These are phyloP conservation scores for Molothrus aeneus DNA, from an alignment of 2,797 vertebrate species.

Conservation along the genomic window DNA sequence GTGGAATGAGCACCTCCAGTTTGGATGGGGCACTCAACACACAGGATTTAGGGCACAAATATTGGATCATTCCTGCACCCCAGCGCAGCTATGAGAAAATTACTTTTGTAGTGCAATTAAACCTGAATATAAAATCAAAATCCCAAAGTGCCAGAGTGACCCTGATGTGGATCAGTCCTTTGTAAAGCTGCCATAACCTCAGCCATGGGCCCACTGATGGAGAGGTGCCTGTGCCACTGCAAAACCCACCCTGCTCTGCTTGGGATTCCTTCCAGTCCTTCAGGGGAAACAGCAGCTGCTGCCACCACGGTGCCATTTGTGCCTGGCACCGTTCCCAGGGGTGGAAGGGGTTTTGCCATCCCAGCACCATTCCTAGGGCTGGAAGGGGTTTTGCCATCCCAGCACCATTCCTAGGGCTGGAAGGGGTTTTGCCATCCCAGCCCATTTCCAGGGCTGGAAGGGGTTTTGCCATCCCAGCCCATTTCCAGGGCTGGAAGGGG, in stretches of 20 bases:
- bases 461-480: no score
- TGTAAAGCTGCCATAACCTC: background rate
- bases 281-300: background rate
- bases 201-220: accelerated
- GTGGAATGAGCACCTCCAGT: background rate
- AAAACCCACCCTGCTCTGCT: background rate
- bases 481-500: no score
- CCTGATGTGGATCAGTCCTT: background rate
- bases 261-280: background rate
- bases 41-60: accelerated
- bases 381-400: no score
- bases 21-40: background rate
- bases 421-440: no score
- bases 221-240: background rate
- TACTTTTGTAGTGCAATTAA: background rate
- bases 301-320: background rate
- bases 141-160: background rate
- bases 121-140: background rate
- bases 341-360: no score
- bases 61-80: background rate
- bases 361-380: background rate
- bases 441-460: no score
- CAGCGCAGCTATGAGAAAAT: background rate
- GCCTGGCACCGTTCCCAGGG: background rate
- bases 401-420: no score